Evolutionary conservation across 2,113 vertebrate genomes (phyloP).

Genomic region (Clarias magur): DNA sequence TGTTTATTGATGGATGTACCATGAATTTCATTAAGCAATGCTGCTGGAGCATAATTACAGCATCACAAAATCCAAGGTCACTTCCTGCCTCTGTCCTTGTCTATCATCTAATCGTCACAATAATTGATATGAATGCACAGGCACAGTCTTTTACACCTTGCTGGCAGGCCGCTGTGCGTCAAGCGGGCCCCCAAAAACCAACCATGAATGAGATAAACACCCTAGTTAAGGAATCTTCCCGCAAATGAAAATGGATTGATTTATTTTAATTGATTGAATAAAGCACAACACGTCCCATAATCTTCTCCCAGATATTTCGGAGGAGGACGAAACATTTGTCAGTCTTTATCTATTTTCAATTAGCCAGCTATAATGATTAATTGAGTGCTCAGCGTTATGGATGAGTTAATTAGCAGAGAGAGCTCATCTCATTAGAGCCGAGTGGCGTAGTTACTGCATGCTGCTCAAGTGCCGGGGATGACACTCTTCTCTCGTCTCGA

Average conservation of each 20-base stretch:
- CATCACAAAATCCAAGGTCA: conserved; percentile 45
- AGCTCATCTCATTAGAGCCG: conserved; percentile 76
- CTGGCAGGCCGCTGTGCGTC: conserved; percentile 7
- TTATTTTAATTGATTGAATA: conserved; percentile 58
- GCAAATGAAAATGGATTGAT: conserved; percentile 53
- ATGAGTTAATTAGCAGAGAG: conserved; percentile 79
- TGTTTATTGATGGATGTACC: conserved; percentile 49
- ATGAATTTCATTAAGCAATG: conserved; percentile 46
- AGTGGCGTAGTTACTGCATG: conserved; percentile 62
- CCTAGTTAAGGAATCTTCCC: conserved; percentile 38
- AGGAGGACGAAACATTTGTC: conserved; percentile 69
- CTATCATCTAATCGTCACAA: conserved; percentile 45
- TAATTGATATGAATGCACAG: conserved; percentile 44
- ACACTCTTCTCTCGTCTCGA: conserved; percentile 27
- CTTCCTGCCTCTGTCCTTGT: conserved; percentile 44
- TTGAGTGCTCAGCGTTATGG: conserved; percentile 79
- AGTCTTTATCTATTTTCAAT: conserved; percentile 75
- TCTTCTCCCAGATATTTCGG: conserved; percentile 48
- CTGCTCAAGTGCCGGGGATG: conserved; percentile 58
- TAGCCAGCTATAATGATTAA: conserved; percentile 71
- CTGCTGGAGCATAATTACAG: conserved; percentile 49
- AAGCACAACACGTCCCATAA: conserved; percentile 53
- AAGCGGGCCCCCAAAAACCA: conserved; percentile 11
- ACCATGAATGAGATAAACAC: conserved; percentile 36
- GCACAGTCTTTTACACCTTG: not conserved